These are phyloP conservation scores for Ametastegia equiseti DNA, from an alignment of 2,888 invertebrate species.

Conservation along the genomic window DNA sequence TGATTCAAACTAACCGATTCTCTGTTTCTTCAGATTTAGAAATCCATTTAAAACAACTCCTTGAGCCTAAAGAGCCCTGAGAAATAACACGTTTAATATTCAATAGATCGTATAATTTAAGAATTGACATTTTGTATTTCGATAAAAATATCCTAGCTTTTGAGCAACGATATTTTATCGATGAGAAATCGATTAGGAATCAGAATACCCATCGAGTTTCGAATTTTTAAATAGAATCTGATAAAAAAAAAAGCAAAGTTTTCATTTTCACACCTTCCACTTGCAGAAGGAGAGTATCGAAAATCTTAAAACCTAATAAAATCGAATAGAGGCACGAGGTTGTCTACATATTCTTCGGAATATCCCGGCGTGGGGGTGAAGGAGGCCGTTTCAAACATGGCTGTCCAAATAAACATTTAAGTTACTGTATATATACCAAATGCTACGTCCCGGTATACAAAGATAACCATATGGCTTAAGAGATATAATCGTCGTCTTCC, in stretches of 20 bases:
- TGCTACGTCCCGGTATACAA: slow-evolving; percentile 64
- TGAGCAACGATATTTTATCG: background rate
- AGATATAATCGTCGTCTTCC: slow-evolving; percentile 59
- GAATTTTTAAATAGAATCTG: background rate
- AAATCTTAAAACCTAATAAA: slow-evolving; percentile 74
- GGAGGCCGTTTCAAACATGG: slow-evolving; percentile 67
- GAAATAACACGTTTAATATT: background rate
- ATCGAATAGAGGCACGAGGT: slow-evolving; percentile 71
- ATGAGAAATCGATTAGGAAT: background rate
- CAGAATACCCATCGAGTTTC: background rate
- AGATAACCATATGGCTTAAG: slow-evolving; percentile 73
- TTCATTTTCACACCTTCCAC: slow-evolving; percentile 18
- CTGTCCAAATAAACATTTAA: slow-evolving; percentile 73
- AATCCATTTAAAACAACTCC: no score
- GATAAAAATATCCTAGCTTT: background rate
- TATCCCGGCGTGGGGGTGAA: slow-evolving; percentile 70
- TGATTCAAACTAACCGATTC: no score
- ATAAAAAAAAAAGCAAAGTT: background rate
- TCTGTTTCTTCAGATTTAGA: no score
- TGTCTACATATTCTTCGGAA: slow-evolving; percentile 68
- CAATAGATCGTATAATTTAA: background rate
- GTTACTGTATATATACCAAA: slow-evolving; percentile 70
- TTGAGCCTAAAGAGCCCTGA: no score
- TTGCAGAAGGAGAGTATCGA: slow-evolving; percentile 41
- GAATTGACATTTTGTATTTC: background rate